phyloP scores from a whole-genome alignment of 2,113 vertebrate genomes.

The Struthio camelus region DNA sequence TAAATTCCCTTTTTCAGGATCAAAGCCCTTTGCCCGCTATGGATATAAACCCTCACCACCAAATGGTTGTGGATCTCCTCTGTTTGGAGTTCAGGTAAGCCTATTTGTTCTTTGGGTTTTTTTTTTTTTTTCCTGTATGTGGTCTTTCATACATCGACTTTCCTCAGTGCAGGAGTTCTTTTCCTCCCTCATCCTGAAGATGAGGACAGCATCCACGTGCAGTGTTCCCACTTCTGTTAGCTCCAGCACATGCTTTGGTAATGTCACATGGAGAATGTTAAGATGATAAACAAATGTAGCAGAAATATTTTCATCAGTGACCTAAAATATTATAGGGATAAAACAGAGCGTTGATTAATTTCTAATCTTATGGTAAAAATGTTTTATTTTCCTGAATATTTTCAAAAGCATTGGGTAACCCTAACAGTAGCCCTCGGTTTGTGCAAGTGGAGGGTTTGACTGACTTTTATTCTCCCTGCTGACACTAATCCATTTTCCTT shows the following conservation, averaged over 20 bases:
- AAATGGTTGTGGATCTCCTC: conserved; percentile 95
- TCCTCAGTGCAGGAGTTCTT: accelerated
- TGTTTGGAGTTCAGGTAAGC: conserved; percentile 92
- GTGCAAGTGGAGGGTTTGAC: background rate
- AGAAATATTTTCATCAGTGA: background rate
- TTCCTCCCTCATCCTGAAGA: background rate
- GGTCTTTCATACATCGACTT: background rate
- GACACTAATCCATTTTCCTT: background rate
- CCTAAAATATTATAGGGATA: background rate
- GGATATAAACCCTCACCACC: conserved; percentile 90
- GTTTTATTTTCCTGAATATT: background rate
- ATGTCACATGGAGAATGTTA: background rate
- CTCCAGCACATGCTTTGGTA: background rate
- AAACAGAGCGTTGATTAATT: background rate
- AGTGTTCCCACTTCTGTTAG: background rate
- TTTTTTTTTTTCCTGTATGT: background rate
- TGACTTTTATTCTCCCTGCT: background rate
- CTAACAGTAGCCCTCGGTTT: background rate
- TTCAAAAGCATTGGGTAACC: background rate
- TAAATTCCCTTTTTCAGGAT: conserved; percentile 80
- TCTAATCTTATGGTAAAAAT: background rate
- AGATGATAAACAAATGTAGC: accelerated
- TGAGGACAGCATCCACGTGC: background rate
- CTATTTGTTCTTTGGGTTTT: background rate
- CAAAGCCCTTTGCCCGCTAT: conserved; percentile 84